phyloP scores from a whole-genome alignment of 2,888 invertebrate species.

The Eupithecia subfuscata region DNA sequence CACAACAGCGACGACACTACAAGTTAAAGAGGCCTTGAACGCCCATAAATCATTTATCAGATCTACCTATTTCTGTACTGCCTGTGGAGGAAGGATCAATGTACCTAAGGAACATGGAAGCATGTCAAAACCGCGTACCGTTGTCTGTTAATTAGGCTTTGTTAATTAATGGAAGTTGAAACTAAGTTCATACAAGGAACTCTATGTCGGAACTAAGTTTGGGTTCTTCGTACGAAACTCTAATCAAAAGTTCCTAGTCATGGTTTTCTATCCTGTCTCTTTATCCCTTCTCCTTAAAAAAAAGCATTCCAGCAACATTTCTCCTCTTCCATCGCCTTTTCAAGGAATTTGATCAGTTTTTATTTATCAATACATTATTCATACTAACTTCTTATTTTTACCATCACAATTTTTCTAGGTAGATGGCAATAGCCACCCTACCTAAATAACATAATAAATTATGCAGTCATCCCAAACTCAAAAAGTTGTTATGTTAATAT shows the following conservation, averaged over 20 bases:
- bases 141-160: conserved; percentile 25
- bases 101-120: not conserved
- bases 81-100: conserved; percentile 3
- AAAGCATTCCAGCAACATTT: not conserved
- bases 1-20: no score
- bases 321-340: not conserved
- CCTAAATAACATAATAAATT: not conserved
- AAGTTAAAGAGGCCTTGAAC: not conserved
- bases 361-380: not conserved
- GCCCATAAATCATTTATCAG: not conserved
- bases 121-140: conserved; percentile 32
- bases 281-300: not conserved
- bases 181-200: conserved; percentile 22
- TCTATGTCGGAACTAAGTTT: conserved; percentile 13
- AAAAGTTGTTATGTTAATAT: conserved; percentile 4
- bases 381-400: not conserved
- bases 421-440: not conserved
- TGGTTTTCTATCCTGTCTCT: not conserved
- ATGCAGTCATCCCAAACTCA: conserved; percentile 4
- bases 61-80: not conserved
- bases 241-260: not conserved
- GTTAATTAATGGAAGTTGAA: conserved; percentile 22
- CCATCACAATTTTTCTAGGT: not conserved
- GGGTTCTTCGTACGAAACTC: not conserved
- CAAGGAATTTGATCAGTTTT: not conserved